Conservation (phyloP, 2,888 invertebrate genomes). For the Stomorhina lunata region DNA sequence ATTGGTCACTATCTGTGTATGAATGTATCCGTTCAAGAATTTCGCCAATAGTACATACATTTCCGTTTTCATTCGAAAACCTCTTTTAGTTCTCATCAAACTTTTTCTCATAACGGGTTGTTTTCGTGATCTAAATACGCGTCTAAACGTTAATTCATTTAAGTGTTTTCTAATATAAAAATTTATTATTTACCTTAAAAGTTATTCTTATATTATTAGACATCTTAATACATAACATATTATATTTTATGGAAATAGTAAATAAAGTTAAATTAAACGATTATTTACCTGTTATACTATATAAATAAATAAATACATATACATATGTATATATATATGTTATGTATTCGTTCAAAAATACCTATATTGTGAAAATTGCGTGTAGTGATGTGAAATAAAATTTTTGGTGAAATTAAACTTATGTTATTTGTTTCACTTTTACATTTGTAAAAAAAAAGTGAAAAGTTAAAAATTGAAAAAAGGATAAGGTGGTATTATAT, state of each 20-base stretch:
- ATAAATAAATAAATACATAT: slow-evolving; percentile 14
- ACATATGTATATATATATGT: no score
- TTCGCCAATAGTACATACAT: slow-evolving; percentile 34
- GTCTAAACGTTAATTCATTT: no score
- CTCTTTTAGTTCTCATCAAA: slow-evolving; percentile 63
- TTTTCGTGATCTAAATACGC: slow-evolving; percentile 33
- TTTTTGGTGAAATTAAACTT: not conserved
- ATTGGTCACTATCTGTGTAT: not conserved
- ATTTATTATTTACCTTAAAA: no score
- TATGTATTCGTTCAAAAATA: no score
- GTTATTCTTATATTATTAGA: no score
- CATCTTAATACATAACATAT: no score
- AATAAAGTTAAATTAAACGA: not conserved
- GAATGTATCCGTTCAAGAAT: slow-evolving; percentile 31
- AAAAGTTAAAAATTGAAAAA: not conserved
- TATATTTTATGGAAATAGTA: not conserved
- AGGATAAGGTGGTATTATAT: not conserved
- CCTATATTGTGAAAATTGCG: not conserved
- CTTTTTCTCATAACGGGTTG: slow-evolving; percentile 61
- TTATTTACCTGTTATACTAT: no score
- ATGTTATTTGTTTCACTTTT: not conserved
- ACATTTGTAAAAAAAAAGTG: not conserved
- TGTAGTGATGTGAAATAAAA: not conserved
- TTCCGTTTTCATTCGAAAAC: slow-evolving; percentile 58
- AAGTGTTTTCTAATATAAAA: no score